A percentile compares a stretch with the other conserved stretches of the same genome.
Evolutionary conservation across 2,113 vertebrate species (phyloP).

Genomic region (Poicephalus gulielmi): DNA sequence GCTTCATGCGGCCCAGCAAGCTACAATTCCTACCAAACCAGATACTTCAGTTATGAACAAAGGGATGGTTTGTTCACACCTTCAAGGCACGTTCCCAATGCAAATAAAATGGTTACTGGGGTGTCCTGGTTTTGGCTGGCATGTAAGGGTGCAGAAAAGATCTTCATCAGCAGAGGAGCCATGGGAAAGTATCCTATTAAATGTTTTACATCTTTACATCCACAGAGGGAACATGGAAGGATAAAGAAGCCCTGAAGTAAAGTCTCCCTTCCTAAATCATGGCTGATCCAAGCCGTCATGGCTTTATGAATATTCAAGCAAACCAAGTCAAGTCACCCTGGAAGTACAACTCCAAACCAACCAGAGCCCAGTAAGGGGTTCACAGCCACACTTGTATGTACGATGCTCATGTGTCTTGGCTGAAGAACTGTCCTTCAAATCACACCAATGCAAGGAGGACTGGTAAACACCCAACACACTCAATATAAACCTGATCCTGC

Average conservation of each 20-base stretch:
- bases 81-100: not conserved
- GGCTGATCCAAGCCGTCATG: not conserved
- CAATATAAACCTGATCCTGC: not conserved
- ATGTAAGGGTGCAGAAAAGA: not conserved
- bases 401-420: accelerated
- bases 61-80: not conserved
- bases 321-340: not conserved
- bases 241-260: not conserved
- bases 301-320: not conserved
- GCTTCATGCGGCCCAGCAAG: not conserved
- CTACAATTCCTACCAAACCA: not conserved
- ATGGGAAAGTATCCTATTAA: not conserved
- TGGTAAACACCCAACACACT: not conserved
- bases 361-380: not conserved
- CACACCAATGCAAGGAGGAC: not conserved
- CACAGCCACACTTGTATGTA: not conserved
- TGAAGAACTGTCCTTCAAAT: not conserved
- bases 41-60: not conserved
- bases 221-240: accelerated
- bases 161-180: not conserved
- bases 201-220: not conserved
- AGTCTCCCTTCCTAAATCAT: not conserved
- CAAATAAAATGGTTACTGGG: not conserved
- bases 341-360: not conserved
- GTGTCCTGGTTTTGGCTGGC: not conserved